These are phyloP conservation scores for Cassiopea andromeda DNA, from an alignment of 30 jellyfish, hydroid and myxozoan species.

Conservation along the genomic window DNA sequence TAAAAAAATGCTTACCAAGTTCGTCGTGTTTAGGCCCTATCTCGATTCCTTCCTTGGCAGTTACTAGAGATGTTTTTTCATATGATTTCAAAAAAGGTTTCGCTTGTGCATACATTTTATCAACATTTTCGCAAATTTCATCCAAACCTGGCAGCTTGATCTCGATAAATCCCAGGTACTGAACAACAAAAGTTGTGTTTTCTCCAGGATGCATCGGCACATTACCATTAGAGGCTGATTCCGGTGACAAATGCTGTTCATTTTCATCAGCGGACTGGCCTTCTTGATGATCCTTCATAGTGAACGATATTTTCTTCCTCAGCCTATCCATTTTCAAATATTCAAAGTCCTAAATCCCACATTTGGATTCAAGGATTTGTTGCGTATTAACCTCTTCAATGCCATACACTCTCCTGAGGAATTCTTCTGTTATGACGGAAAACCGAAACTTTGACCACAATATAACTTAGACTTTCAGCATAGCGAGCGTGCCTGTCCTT, in stretches of 20 bases:
- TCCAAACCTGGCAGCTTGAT: slow-evolving; percentile 88
- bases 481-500: slow-evolving; percentile 41
- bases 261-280: slow-evolving; percentile 25
- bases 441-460: slow-evolving; percentile 46
- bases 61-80: slow-evolving; percentile 61
- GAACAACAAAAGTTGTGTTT: slow-evolving; percentile 58
- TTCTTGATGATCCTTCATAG: slow-evolving; percentile 42
- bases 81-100: slow-evolving; percentile 75
- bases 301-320: slow-evolving; percentile 64
- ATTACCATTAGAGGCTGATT: slow-evolving; percentile 43
- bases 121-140: slow-evolving; percentile 90
- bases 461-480: slow-evolving; percentile 32
- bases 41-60: slow-evolving; percentile 83
- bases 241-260: slow-evolving; percentile 3
- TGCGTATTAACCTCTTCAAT: slow-evolving; percentile 44
- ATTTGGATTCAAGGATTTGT: slow-evolving; percentile 46
- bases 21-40: slow-evolving; percentile 73
- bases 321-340: slow-evolving; percentile 59
- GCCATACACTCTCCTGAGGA: slow-evolving; percentile 4
- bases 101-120: slow-evolving; percentile 79
- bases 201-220: slow-evolving; percentile 29
- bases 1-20: slow-evolving; percentile 59
- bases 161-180: slow-evolving; percentile 83
- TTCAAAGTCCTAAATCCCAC: slow-evolving; percentile 54
- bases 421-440: slow-evolving; percentile 56